A percentile compares a stretch with the other conserved stretches of the same genome.
phyloP scores from a whole-genome alignment of 1,140 invertebrate genomes.

The Drosophila dunni region DNA sequence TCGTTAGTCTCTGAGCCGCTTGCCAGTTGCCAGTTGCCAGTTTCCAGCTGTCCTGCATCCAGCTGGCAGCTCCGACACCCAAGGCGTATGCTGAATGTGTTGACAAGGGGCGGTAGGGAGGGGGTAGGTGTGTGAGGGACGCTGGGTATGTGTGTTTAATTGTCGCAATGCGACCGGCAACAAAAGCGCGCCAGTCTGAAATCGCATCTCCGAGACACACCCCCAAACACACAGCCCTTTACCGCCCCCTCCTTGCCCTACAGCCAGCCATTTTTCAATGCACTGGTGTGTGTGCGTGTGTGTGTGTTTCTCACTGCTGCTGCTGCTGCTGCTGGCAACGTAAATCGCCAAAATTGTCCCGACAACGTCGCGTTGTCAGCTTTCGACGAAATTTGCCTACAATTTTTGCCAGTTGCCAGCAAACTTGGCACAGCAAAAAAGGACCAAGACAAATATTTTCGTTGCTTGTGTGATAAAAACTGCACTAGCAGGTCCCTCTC shows the following conservation, averaged over 20 bases:
- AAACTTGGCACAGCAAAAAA: constrained; percentile 44
- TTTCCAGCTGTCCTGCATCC: constrained; percentile 1
- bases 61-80: constrained; percentile 19
- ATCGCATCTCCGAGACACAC: constrained; percentile 45
- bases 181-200: constrained; percentile 35
- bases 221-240: constrained; percentile 18
- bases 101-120: constrained; percentile 13
- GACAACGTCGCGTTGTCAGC: constrained; percentile 52
- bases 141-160: constrained; percentile 57
- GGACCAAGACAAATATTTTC: constrained; percentile 72
- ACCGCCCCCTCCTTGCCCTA: not conserved
- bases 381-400: constrained; percentile 70
- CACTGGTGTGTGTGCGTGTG: constrained; percentile 17
- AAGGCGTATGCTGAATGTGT: constrained; percentile 34
- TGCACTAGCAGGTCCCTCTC: constrained; percentile 34
- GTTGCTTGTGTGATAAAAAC: constrained; percentile 61
- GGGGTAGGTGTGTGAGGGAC: no score
- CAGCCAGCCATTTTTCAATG: constrained; percentile 66
- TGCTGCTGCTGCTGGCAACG: constrained; percentile 45
- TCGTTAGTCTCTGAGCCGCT: constrained; percentile 64
- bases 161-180: constrained; percentile 62
- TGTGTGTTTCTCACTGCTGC: constrained; percentile 14
- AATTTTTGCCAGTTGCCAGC: constrained; percentile 62
- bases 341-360: constrained; percentile 66
- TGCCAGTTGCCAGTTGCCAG: constrained; percentile 28